phyloP scores from a whole-genome alignment of 2,113 vertebrate genomes.

The Cinclus cinclus region DNA sequence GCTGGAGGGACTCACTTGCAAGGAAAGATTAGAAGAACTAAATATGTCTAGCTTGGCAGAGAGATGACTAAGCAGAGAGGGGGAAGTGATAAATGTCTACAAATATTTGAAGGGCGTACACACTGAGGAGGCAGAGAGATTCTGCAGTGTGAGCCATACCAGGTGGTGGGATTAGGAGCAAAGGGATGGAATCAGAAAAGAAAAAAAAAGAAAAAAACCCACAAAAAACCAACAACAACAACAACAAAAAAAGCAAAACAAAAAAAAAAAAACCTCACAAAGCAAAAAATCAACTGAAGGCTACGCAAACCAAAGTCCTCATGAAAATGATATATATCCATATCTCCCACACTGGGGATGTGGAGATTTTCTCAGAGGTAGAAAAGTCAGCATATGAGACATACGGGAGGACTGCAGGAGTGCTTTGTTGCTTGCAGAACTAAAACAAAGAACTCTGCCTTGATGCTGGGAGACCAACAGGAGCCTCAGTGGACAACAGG shows the following conservation, averaged over 20 bases:
- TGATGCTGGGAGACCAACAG: conserved; percentile 20
- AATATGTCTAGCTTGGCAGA: conserved; percentile 60
- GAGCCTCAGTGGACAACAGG: conserved; percentile 35
- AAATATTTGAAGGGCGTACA: conserved; percentile 58
- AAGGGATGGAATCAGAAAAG: conserved; percentile 5
- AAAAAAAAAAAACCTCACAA: not conserved
- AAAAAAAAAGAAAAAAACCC: not conserved
- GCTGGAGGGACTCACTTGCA: not conserved
- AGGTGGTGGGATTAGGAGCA: conserved; percentile 57
- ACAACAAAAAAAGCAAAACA: not conserved
- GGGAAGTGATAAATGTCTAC: conserved; percentile 55
- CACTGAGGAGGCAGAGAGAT: conserved; percentile 18
- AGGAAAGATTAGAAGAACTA: conserved; percentile 68
- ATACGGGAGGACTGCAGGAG: not conserved
- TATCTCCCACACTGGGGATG: not conserved
- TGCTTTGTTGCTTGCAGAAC: not conserved
- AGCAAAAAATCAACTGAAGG: not conserved
- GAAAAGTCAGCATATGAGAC: not conserved
- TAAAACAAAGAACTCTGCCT: conserved; percentile 9
- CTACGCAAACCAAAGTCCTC: not conserved
- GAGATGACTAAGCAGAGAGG: conserved; percentile 45
- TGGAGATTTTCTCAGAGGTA: conserved; percentile 1
- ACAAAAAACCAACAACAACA: not conserved
- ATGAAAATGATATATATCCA: not conserved
- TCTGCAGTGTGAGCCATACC: conserved; percentile 36